Conservation (phyloP, 2,113 vertebrate species). For the Haliaeetus leucogaster region DNA sequence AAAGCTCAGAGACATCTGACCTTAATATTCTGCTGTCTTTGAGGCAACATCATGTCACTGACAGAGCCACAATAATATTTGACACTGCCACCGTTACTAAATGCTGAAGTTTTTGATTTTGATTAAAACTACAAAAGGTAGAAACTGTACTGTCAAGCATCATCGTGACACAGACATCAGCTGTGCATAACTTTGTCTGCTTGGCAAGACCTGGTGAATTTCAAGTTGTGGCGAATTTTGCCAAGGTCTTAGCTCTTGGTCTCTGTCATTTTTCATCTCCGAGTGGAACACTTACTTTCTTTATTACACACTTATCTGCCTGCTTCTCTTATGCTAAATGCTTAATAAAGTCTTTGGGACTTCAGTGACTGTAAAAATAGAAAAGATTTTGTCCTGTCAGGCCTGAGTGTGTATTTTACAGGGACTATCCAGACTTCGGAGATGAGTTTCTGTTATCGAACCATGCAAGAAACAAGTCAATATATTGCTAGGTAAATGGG, state of each 20-base stretch:
- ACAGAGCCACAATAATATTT: not conserved
- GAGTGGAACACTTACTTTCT: not conserved
- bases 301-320: not conserved
- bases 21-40: not conserved
- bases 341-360: not conserved
- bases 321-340: not conserved
- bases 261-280: not conserved
- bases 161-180: not conserved
- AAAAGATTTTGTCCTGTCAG: not conserved
- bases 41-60: not conserved
- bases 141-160: not conserved
- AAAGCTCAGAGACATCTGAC: not conserved
- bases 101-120: not conserved
- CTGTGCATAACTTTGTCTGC: not conserved
- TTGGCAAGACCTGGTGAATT: not conserved
- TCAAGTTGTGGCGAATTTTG: not conserved
- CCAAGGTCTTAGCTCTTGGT: not conserved
- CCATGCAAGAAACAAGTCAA: not conserved
- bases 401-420: not conserved
- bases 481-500: not conserved
- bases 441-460: not conserved
- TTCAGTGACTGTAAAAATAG: not conserved
- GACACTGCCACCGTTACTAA: not conserved
- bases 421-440: not conserved
- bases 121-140: not conserved